These are phyloP conservation scores for Pagetopsis macropterus DNA, from an alignment of 2,797 vertebrate species.

Conservation along the genomic window DNA sequence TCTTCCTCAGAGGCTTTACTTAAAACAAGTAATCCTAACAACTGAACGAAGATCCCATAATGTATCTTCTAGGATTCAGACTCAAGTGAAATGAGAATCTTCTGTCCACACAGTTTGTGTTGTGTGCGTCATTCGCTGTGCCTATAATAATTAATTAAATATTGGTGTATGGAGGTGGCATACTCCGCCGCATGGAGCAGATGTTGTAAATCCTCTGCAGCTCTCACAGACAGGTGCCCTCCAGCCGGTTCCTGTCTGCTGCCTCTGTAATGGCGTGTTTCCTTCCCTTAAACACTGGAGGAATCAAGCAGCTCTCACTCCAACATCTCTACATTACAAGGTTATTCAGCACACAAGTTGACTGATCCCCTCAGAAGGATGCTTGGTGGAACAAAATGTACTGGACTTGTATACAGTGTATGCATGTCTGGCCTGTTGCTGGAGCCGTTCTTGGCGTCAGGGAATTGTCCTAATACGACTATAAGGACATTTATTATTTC, in stretches of 20 bases:
- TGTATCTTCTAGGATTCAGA: not conserved
- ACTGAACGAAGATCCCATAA: constrained; percentile 10
- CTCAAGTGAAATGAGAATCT: constrained; percentile 23
- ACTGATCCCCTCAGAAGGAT: constrained; percentile 27
- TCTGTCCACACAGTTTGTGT: constrained; percentile 35
- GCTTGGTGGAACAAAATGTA: constrained; percentile 20
- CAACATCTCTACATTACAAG: constrained; percentile 67
- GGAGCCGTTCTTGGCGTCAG: too few species aligned
- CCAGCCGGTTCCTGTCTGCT: constrained; percentile 82
- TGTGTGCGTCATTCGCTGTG: constrained; percentile 36
- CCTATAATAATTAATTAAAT: constrained; percentile 72
- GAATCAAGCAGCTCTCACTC: constrained; percentile 55
- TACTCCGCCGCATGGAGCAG: constrained; percentile 73
- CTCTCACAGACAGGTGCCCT: constrained; percentile 80
- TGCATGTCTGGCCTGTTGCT: too few species aligned
- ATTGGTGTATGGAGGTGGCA: constrained; percentile 59
- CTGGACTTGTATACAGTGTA: not conserved
- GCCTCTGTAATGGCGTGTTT: constrained; percentile 79
- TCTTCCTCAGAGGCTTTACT: not conserved
- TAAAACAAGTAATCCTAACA: constrained; percentile 13
- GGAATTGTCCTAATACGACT: too few species aligned
- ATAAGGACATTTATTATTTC: too few species aligned
- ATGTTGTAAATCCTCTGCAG: constrained; percentile 82
- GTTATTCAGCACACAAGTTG: constrained; percentile 52
- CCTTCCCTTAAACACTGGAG: constrained; percentile 71